These are phyloP conservation scores for Bombus superbus DNA, from an alignment of 1,140 invertebrate genomes.

Conservation along the genomic window DNA sequence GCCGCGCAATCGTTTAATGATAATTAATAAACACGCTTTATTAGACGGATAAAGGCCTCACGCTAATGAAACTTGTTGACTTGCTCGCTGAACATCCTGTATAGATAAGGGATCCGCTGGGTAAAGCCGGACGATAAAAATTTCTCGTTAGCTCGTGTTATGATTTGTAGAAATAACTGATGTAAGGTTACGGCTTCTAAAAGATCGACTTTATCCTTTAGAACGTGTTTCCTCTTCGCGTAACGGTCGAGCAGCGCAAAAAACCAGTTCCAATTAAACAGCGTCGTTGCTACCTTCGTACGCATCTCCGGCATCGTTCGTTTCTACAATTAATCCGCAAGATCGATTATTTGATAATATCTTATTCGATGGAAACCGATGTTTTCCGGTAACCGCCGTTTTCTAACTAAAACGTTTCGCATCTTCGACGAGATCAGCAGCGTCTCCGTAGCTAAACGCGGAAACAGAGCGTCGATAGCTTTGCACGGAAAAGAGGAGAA, in stretches of 20 bases:
- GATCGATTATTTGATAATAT: neutral
- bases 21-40: conserved; percentile 46
- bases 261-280: neutral
- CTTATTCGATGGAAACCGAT: neutral
- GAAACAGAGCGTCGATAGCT: neutral
- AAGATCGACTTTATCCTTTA: too few species aligned
- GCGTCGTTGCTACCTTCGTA: neutral
- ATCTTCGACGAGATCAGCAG: neutral
- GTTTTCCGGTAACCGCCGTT: neutral
- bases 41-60: neutral
- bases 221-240: neutral
- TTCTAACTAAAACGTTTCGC: neutral
- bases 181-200: too few species aligned
- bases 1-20: conserved; percentile 22
- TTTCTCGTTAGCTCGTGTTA: too few species aligned
- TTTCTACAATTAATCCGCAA: too few species aligned
- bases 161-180: too few species aligned
- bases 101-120: neutral
- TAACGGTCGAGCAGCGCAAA: neutral
- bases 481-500: neutral
- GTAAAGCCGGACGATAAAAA: neutral
- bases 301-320: too few species aligned
- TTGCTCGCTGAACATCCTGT: too few species aligned
- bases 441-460: accelerated
- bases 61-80: too few species aligned